Percentiles rank a stretch among this genome's conserved stretches.
Evolutionary conservation across 1,140 invertebrate genomes (phyloP).

Genomic region (Tenebrio molitor): DNA sequence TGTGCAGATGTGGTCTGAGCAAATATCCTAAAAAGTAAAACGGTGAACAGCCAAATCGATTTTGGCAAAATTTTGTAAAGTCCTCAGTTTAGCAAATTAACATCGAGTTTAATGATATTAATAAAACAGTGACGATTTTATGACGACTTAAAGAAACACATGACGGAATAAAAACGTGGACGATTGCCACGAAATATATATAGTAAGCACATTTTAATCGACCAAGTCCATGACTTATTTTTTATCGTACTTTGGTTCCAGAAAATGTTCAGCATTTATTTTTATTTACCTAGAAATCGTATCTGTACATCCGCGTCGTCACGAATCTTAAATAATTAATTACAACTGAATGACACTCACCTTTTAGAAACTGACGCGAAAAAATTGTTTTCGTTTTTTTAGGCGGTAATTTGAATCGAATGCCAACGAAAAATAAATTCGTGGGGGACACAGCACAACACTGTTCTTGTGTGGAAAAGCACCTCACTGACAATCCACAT

Average conservation of each 20-base stretch:
- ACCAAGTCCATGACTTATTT: constrained; percentile 24
- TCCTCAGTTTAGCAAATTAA: constrained; percentile 4
- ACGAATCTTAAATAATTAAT: constrained; percentile 17
- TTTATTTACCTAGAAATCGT: constrained; percentile 16
- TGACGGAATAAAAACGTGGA: constrained; percentile 35
- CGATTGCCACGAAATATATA: constrained; percentile 35
- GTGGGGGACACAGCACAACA: constrained; percentile 1
- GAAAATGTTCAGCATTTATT: constrained; percentile 21
- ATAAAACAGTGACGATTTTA: constrained; percentile 34
- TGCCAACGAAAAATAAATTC: constrained; percentile 1
- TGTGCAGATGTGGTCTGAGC: too few relatives aligned
- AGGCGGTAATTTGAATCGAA: neutral
- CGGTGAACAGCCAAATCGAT: neutral
- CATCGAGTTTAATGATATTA: constrained; percentile 12
- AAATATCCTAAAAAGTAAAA: too few relatives aligned
- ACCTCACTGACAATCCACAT: constrained; percentile 31
- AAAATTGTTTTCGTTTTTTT: too few relatives aligned
- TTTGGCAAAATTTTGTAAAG: constrained; percentile 8
- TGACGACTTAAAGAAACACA: constrained; percentile 20
- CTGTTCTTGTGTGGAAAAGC: neutral
- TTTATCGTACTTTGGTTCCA: constrained; percentile 13
- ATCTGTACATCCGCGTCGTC: neutral
- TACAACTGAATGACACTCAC: neutral
- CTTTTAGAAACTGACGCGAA: neutral
- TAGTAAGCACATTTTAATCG: constrained; percentile 38